phyloP scores from a whole-genome alignment of 2,113 vertebrate species.

The Diphyllodes magnificus region DNA sequence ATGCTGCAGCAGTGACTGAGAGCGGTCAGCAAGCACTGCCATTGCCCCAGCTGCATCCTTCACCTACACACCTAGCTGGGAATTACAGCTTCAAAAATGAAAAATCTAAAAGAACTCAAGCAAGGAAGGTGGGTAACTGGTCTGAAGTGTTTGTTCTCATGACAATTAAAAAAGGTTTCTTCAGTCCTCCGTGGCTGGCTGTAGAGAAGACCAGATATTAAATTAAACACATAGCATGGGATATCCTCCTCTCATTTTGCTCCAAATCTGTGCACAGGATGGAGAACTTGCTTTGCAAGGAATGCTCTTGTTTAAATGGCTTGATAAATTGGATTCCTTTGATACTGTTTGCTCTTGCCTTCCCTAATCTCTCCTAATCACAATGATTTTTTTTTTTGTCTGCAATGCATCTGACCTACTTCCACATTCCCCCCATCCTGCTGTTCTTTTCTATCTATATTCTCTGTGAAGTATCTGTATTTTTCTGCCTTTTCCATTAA shows the following conservation, averaged over 20 bases:
- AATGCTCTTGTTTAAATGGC: not conserved
- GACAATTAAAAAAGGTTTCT: not conserved
- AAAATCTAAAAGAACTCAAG: not conserved
- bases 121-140: not conserved
- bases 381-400: not conserved
- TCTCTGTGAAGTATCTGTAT: not conserved
- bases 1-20: not conserved
- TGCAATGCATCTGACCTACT: constrained; percentile 50
- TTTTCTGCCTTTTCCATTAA: not conserved
- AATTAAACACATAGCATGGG: not conserved
- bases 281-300: not conserved
- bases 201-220: not conserved
- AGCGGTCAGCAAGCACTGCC: not conserved
- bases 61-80: not conserved
- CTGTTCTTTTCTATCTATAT: not conserved
- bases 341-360: constrained; percentile 26
- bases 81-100: not conserved
- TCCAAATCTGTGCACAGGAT: not conserved
- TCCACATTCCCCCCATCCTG: not conserved
- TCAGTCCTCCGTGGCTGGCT: not conserved
- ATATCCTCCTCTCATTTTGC: not conserved
- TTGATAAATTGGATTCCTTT: constrained; percentile 36
- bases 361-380: constrained; percentile 51
- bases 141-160: not conserved
- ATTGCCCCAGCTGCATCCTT: not conserved